Evolutionary conservation across 2,797 vertebrate genomes (phyloP).

Genomic region (Perodicticus potto): DNA sequence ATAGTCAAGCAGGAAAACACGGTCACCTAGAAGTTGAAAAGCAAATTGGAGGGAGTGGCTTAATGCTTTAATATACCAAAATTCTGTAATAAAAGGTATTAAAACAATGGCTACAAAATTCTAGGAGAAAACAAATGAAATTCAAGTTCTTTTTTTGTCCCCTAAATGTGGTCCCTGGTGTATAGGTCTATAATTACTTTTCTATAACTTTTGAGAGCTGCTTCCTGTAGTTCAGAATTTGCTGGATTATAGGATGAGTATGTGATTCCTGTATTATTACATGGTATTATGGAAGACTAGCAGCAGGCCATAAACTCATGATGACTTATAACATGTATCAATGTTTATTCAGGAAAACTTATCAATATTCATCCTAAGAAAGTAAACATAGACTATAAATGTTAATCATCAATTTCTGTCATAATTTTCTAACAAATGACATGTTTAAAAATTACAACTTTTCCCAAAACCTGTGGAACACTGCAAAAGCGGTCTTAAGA

Average conservation of each 20-base stretch:
- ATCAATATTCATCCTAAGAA: background rate
- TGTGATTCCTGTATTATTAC: background rate
- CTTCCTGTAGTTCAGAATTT: background rate
- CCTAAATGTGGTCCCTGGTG: background rate
- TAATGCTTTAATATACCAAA: background rate
- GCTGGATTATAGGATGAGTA: background rate
- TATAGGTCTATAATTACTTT: background rate
- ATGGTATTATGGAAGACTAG: background rate
- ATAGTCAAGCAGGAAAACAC: background rate
- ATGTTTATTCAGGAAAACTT: conserved; percentile 7
- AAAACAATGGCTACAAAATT: background rate
- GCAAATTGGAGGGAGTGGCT: background rate
- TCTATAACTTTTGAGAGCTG: background rate
- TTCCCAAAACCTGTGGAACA: too few species aligned
- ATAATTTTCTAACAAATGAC: background rate
- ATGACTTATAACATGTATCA: background rate
- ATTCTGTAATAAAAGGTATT: background rate
- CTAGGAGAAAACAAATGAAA: background rate
- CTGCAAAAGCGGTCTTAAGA: too few species aligned
- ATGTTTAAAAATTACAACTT: background rate
- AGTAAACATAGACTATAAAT: conserved; percentile 22
- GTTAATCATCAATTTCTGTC: background rate
- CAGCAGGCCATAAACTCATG: background rate
- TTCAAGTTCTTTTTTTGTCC: background rate
- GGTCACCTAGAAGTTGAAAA: background rate